Base-by-base conservation (phyloP, 1,140 invertebrate genomes). In the Cydia amplana region DNA sequence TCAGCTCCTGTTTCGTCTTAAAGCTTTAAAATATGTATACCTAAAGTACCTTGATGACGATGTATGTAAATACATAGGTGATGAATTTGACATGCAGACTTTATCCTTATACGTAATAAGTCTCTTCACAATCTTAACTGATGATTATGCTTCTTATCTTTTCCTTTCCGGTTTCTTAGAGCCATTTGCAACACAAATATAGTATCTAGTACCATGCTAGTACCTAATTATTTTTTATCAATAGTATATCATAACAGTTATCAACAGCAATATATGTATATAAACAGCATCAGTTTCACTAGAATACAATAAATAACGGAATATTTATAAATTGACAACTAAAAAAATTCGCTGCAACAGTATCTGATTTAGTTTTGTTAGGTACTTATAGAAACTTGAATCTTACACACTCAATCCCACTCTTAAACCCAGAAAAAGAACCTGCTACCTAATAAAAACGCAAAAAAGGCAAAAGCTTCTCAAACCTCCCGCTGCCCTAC, bases 401-500 rank as follows among this genome's bases (percentile, higher is more conserved):
- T 20, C 18, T 10, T n/a, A 60, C 2, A 60, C 55, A 60, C 18
- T 23, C 7, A 60, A 60, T n/a, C 0, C 55, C 16, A 60, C 6
- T 60, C 55, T n/a, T 60, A 60, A 60, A 60, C 49, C 16, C 49
- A 23, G 20, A 18, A 60, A 23, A 20, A 60, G 18, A 60, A 60
- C 55, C 18, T 10, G 49, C 49, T 51, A n/a, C n/a, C n/a, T n/a
- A 49, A 55, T 55, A 40, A 67, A 70, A 70, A 70, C 23, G 6
- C 25, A 32, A 70, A 70, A 65, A 70, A 70, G 28, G 65, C 65
- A 70, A 70, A 70, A 36, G n/a, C 65, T 70, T 14, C n/a, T 60
- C 55, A 60, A 60, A 70, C 65, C 7, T 70, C 36, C 65, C 65
- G 65, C 65, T 70, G 65, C 65, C 65, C 65, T 70, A 70, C n/a